A percentile compares a stretch with the other conserved stretches of the same genome.
Conservation (phyloP, 1,140 invertebrate species). For the Brachionus koreanus region DNA sequence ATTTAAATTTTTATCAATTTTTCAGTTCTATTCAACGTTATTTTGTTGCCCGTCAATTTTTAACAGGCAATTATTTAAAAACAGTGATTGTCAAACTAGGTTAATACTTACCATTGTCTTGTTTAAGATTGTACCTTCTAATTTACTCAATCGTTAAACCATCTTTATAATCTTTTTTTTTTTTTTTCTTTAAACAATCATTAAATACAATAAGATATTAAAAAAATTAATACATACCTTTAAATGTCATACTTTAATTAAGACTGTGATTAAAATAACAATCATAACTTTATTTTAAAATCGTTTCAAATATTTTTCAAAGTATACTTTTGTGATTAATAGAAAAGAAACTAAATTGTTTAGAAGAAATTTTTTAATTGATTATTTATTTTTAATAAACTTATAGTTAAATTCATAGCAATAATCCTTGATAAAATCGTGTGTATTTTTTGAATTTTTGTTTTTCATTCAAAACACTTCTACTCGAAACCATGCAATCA, state of each 20-base stretch:
- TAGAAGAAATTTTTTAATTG: background rate
- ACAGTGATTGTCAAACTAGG: background rate
- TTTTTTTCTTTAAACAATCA: background rate
- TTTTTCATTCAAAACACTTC: background rate
- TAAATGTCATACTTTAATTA: background rate
- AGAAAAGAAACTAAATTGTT: background rate
- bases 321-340: too few species aligned
- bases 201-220: background rate
- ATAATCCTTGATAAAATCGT: background rate
- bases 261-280: slow-evolving; percentile 1
- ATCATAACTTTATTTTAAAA: background rate
- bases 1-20: too few species aligned
- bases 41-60: too few species aligned
- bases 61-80: too few species aligned
- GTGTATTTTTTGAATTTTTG: background rate
- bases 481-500: background rate
- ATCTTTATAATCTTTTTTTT: background rate
- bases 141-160: background rate
- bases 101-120: background rate
- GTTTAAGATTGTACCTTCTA: background rate
- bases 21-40: too few species aligned
- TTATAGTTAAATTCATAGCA: background rate
- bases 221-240: background rate
- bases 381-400: background rate
- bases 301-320: too few species aligned